Evolutionary conservation across 2,113 vertebrate genomes (phyloP), one percentile per base, ranked within the genome.

Genomic region (Planiliza haematocheilus): DNA sequence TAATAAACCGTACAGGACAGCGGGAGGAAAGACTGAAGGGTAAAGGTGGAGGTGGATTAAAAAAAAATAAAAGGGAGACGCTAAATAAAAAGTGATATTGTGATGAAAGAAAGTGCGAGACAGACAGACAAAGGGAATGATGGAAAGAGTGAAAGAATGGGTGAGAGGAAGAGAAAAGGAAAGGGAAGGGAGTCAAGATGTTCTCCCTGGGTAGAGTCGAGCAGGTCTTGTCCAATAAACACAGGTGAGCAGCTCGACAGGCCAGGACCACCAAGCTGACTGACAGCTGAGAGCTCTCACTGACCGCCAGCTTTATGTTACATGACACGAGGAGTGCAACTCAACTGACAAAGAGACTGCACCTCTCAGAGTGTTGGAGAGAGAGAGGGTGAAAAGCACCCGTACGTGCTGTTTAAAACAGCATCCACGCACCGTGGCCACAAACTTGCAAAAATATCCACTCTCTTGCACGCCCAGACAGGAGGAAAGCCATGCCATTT

Each of bases 241-340:
- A 91, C 58, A 87, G 91, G 91, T 91, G 91, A 93, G 87, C 85
- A 85, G 83, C 86, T 94, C 91, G 90, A 90, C 91, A 91, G 85
- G 85, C 77, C 87, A 87, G 81, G 84, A 94, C 85, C 86, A 93
- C 90, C 93, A 85, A 81, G 91, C 90, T 94, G 92, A 89, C 87
- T 95, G 94, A 95, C 92, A 93, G 93, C 89, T 92, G 91, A 92
- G 92, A 88, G 83, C 82, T 72, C 86, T 89, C 83, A 88, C 91
- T 89, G 88, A 89, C 88, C 81, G 89, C 90, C 78, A 89, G 90
- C 92, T 93, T 94, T 91, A 93, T 93, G 93, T 93, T 93, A 96
- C 90, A 93, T 94, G 92, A 95, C 93, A 96, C 77, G 83, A 92
- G 86, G 73, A 91, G 88, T 85, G 90, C 91, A 84, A 90, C 91